These are phyloP conservation scores for Zoanthus sociatus DNA, from an alignment of 92 coral and sea anemone genomes.

Conservation along the genomic window DNA sequence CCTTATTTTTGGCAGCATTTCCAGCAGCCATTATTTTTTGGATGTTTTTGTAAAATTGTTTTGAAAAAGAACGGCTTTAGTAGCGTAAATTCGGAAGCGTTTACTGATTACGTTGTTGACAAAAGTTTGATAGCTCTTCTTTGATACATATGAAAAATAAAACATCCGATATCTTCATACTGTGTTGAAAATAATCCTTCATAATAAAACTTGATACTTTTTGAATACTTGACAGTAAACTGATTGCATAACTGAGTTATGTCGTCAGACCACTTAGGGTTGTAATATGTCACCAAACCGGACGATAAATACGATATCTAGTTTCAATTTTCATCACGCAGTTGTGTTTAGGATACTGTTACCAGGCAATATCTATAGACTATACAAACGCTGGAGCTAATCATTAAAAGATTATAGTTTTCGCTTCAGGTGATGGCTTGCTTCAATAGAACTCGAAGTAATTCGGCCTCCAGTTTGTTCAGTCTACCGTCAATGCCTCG, in stretches of 20 bases:
- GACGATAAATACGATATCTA: neutral
- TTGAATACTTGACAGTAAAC: neutral
- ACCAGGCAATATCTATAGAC: neutral
- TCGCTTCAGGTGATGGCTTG: neutral
- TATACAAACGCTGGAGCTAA: neutral
- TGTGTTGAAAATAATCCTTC: no score
- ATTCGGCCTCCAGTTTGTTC: constrained; percentile 78
- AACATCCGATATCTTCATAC: no score
- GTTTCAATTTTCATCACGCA: constrained; percentile 1
- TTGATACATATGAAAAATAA: no score
- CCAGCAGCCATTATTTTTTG: no score
- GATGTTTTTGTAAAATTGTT: no score
- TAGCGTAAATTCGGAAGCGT: no score
- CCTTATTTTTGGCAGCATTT: no score
- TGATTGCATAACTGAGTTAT: neutral
- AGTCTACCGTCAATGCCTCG: constrained; percentile 68
- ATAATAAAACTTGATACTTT: constrained; percentile 4
- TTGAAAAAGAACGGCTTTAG: no score
- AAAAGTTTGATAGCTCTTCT: no score
- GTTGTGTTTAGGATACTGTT: neutral
- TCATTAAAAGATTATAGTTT: neutral
- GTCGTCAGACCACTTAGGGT: neutral
- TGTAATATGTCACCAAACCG: constrained; percentile 12
- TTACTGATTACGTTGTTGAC: no score
- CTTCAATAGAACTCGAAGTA: constrained; percentile 63